Evolutionary conservation across 2,888 invertebrate genomes (phyloP), one percentile per base, ranked within the genome.

Genomic region (Machimus rusticus): DNA sequence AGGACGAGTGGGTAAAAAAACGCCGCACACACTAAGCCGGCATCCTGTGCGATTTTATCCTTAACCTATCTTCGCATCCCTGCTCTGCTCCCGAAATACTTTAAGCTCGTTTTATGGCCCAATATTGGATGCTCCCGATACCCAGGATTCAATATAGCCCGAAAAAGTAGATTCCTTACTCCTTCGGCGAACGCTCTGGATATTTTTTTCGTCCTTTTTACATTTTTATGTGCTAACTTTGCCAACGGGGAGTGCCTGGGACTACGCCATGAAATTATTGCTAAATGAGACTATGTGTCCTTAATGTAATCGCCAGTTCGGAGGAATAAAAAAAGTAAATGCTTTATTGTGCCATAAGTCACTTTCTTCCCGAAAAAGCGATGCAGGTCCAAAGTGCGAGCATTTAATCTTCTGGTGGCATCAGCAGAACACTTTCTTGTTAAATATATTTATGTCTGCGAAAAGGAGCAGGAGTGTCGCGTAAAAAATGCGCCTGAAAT

Each of bases 81-180:
- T 28, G 23, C 55, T 28, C 51, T 82, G 82, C 57, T 82, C 74
- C 90, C 89, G 90, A 91, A 92, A 92, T 91, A 91, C 91, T 90
- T 90, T 91, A 90, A 92, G 92, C 92, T 92, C 90, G 91, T 91
- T 92, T 92, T 92, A 92, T 92, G 89, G 90, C 89, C 89, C 91
- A 91, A 92, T 92, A 92, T 91, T 90, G 91, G 91, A 79, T 79
- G 43, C 78, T 86, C 19, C 55, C 43, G 43, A 66, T 86, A 86
- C 57, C 78, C 57, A 31, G 66, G 77, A 66, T 86, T 86, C 86
- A 86, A 86, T 86, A 86, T 86, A 82, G 9, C 78, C n/a, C 39
- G 23, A 55, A 31, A 51, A 77, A 77, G 77, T 76, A 77, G 74
- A 77, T 77, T 77, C 74, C 34, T 86, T 31, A 6, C 37, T 85